Conservation (phyloP, 2,113 vertebrate genomes). For the Anolis carolinensis region DNA sequence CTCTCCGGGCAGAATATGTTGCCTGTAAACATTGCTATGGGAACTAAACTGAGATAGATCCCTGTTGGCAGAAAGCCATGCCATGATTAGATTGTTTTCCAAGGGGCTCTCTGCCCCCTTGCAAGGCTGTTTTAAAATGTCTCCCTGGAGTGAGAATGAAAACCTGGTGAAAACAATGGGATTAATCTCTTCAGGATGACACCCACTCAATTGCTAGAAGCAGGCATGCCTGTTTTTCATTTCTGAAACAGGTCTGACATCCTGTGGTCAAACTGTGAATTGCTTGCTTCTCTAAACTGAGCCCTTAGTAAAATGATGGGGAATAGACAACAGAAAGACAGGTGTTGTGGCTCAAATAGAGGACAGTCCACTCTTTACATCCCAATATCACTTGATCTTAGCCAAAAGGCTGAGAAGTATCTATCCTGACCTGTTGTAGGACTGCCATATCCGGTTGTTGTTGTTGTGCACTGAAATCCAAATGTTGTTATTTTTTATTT, state of each 20-base stretch:
- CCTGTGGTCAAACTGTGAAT: constrained; percentile 10
- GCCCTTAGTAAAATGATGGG: neutral
- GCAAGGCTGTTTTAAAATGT: constrained; percentile 9
- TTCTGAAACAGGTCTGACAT: constrained; percentile 24
- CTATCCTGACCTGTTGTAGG: neutral
- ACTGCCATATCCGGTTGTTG: neutral
- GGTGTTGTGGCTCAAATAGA: neutral
- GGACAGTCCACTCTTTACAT: neutral
- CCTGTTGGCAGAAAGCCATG: neutral
- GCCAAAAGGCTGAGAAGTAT: too few relatives aligned
- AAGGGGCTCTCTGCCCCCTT: neutral
- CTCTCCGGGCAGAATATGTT: constrained; percentile 4
- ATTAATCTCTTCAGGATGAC: constrained; percentile 7
- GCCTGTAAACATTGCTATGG: constrained; percentile 26
- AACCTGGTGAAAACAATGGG: constrained; percentile 20
- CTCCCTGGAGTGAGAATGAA: constrained; percentile 26
- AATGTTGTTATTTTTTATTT: too few relatives aligned
- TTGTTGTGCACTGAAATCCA: too few relatives aligned
- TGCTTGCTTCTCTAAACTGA: neutral
- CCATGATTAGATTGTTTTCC: neutral
- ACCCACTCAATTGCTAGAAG: neutral
- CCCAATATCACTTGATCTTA: too few relatives aligned
- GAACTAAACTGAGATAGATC: neutral
- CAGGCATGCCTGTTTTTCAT: neutral
- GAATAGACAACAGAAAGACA: neutral